Conservation (phyloP, 2,888 invertebrate species). For the Cantharis rustica region DNA sequence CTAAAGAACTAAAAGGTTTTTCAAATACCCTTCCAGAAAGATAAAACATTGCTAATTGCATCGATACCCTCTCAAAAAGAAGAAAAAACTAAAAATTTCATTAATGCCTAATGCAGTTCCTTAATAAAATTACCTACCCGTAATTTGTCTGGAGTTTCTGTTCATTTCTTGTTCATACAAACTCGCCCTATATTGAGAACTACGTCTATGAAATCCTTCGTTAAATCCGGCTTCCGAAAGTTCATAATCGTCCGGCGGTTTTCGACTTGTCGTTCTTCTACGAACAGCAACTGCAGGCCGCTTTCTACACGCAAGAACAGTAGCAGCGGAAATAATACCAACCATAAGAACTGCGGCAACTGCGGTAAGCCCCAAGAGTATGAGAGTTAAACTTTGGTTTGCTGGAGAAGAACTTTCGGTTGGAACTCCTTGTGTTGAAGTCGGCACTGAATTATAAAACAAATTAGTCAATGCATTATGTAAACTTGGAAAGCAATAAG, state of each 20-base stretch:
- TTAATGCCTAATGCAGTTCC: slow-evolving; percentile 29
- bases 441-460: slow-evolving; percentile 11
- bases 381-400: slow-evolving; percentile 48
- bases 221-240: slow-evolving; percentile 55
- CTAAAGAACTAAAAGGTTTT: slow-evolving; percentile 7
- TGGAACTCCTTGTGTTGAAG: slow-evolving; percentile 22
- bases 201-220: slow-evolving; percentile 53
- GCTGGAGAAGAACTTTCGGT: slow-evolving; percentile 34
- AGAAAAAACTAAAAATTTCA: slow-evolving; percentile 25
- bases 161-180: slow-evolving; percentile 53
- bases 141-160: slow-evolving; percentile 27
- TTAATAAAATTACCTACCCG: slow-evolving; percentile 30
- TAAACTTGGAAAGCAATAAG: background rate
- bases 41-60: slow-evolving; percentile 21
- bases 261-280: slow-evolving; percentile 41
- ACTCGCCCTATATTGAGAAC: slow-evolving; percentile 54
- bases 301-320: slow-evolving; percentile 50
- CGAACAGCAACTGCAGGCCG: slow-evolving; percentile 41
- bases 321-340: slow-evolving; percentile 49
- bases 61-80: slow-evolving; percentile 15
- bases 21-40: background rate
- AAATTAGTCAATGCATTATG: background rate
- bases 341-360: slow-evolving; percentile 51
- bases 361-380: slow-evolving; percentile 50
- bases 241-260: slow-evolving; percentile 52